Evolutionary conservation across 2,888 invertebrate genomes (phyloP), one percentile per base, ranked within the genome.

Genomic region (Sicus ferrugineus): DNA sequence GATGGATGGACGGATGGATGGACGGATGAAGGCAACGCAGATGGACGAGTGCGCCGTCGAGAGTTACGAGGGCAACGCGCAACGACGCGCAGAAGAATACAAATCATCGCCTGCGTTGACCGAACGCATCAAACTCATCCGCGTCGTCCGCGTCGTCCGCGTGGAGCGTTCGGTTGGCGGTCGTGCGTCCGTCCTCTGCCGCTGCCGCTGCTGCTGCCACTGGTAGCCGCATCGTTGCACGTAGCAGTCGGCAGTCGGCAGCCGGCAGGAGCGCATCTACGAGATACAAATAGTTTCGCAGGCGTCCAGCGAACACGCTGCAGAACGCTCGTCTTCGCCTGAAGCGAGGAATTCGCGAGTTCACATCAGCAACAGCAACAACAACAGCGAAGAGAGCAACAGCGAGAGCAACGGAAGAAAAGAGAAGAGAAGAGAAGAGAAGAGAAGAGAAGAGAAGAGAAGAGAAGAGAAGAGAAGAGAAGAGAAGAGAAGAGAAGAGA

Each of bases 261-360:
- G 56, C 21, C 48, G 48, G 58, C 58, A 48, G 48, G 48, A 58
- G 66, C 66, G 67, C 50, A 31, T 58, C 59, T 46, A 30, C n/a
- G 14, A 31, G 59, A 46, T 67, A 67, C 67, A 46, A 67, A 67
- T 59, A 67, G 59, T 34, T 59, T 48, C 46, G 23, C 19, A 67
- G 48, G 48, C 48, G 58, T 67, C 48, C 59, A 16, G 59, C 58
- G 31, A 58, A n/a, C n/a, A 30, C 54, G 23, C 54, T 48, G 59
- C 59, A 59, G 59, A 67, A 67, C 48, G 67, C 67, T 67, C n/a
- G n/a, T n/a, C 59, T 67, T 67, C 48, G 58, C 67, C 67, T 67
- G 48, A 67, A 67, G 67, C 67, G 59, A 48, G 48, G 30, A 59
- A 58, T 48, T 21, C 34, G 30, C 59, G 21, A 58, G 16, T 21